phyloP scores from a whole-genome alignment of 2,113 vertebrate species.

The Xyliphius kryptos region DNA sequence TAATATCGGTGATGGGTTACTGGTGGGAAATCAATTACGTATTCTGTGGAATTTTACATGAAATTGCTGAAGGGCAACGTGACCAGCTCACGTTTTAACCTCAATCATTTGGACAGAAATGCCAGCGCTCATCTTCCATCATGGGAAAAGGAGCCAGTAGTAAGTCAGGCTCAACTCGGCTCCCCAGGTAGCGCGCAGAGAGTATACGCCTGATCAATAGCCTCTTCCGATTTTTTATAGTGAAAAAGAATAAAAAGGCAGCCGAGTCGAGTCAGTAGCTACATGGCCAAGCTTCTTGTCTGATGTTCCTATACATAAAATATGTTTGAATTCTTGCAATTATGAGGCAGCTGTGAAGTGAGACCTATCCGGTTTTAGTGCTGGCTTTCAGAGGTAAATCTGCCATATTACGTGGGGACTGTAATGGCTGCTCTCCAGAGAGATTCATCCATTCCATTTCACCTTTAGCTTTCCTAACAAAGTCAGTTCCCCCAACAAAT shows the following conservation, averaged over 20 bases:
- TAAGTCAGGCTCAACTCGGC: constrained; percentile 32
- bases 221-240: constrained; percentile 65
- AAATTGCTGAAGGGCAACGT: constrained; percentile 9
- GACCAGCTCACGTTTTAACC: constrained; percentile 30
- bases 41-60: too few species aligned
- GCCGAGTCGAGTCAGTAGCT: constrained; percentile 42
- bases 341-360: constrained; percentile 43
- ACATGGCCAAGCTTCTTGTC: constrained; percentile 44
- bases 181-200: constrained; percentile 52
- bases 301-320: constrained; percentile 43
- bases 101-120: constrained; percentile 36
- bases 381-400: constrained; percentile 37
- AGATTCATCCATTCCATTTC: constrained; percentile 29
- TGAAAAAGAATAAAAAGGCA: too few species aligned
- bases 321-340: constrained; percentile 49
- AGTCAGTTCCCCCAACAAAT: constrained; percentile 23
- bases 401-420: constrained; percentile 38
- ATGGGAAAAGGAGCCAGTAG: constrained; percentile 54
- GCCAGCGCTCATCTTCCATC: constrained; percentile 6
- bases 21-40: too few species aligned
- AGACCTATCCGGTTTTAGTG: constrained; percentile 33
- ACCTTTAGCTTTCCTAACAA: constrained; percentile 34
- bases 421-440: constrained; percentile 41
- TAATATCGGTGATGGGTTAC: too few species aligned
- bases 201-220: constrained; percentile 57